Evolutionary conservation across 2,797 vertebrate genomes (phyloP).

Genomic region (Chelidonichthys spinosus): DNA sequence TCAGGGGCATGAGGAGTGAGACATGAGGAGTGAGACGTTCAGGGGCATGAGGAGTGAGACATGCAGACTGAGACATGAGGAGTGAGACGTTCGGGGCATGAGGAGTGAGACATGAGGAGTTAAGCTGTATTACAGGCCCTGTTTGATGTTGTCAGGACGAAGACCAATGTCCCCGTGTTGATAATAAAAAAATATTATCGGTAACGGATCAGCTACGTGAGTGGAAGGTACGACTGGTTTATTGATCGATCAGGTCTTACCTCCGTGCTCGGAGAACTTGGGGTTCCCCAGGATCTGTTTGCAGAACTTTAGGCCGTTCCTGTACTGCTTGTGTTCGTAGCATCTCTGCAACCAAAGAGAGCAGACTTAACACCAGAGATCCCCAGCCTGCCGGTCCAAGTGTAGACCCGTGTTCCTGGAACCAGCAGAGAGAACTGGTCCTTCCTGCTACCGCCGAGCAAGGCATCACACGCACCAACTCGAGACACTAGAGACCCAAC

Average conservation of each 20-base stretch:
- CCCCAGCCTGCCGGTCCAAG: neutral
- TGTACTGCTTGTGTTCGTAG: constrained; percentile 98
- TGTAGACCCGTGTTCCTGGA: neutral
- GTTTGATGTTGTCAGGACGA: neutral
- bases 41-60: too few species aligned
- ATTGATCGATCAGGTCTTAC: constrained; percentile 76
- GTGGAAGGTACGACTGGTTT: too few species aligned
- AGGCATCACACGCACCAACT: neutral
- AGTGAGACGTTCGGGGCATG: too few species aligned
- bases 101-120: too few species aligned
- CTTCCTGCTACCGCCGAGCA: neutral
- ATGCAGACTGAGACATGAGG: too few species aligned
- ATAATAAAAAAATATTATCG: neutral
- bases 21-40: too few species aligned
- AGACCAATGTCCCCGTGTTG: too few species aligned
- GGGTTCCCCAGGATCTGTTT: constrained; percentile 98
- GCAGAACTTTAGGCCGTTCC: constrained; percentile 98
- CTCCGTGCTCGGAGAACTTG: constrained; percentile 97
- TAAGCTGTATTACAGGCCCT: neutral
- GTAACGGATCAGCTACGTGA: too few species aligned
- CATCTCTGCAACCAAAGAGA: constrained; percentile 86
- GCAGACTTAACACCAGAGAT: neutral
- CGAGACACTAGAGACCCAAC: too few species aligned
- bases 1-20: too few species aligned
- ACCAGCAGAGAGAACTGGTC: neutral